Evolutionary conservation across 1,140 invertebrate genomes (phyloP).

Genomic region (Tetramorium simillimum): DNA sequence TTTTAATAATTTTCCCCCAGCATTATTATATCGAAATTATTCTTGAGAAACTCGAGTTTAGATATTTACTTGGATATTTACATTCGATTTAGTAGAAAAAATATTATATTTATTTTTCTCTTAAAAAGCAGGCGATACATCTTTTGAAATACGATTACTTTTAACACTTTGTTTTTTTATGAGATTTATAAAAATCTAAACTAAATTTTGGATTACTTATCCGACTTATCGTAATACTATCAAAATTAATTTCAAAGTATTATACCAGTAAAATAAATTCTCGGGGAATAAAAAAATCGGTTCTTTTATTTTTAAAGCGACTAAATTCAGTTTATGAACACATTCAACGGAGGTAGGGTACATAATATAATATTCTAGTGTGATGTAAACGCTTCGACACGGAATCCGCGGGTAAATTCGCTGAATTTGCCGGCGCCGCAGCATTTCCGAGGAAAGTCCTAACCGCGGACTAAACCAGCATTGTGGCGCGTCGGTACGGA

Average conservation of each 20-base stretch:
- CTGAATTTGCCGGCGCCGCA: slow-evolving; percentile 49
- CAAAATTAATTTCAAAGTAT: not conserved
- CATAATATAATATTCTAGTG: slow-evolving; percentile 21
- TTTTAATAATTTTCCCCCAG: not conserved
- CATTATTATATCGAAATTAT: not conserved
- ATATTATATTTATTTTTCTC: not conserved
- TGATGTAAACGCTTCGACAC: slow-evolving; percentile 70
- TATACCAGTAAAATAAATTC: not conserved
- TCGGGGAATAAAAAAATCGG: not conserved
- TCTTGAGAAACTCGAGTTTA: not conserved
- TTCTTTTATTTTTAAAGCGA: not conserved
- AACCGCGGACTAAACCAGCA: slow-evolving; percentile 79
- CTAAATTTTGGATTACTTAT: not conserved
- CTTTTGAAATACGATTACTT: not conserved
- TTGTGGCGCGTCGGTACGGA: slow-evolving; percentile 82
- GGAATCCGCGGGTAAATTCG: slow-evolving; percentile 56
- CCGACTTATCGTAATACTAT: not conserved
- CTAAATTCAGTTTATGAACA: not conserved
- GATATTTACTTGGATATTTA: not conserved
- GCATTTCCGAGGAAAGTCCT: slow-evolving; percentile 70
- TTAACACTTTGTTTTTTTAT: not conserved
- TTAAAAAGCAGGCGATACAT: not conserved
- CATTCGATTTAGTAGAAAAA: not conserved
- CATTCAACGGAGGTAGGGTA: not conserved
- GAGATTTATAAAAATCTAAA: not conserved